phyloP scores from a whole-genome alignment of 2,888 invertebrate genomes.

The Lypha dubia region DNA sequence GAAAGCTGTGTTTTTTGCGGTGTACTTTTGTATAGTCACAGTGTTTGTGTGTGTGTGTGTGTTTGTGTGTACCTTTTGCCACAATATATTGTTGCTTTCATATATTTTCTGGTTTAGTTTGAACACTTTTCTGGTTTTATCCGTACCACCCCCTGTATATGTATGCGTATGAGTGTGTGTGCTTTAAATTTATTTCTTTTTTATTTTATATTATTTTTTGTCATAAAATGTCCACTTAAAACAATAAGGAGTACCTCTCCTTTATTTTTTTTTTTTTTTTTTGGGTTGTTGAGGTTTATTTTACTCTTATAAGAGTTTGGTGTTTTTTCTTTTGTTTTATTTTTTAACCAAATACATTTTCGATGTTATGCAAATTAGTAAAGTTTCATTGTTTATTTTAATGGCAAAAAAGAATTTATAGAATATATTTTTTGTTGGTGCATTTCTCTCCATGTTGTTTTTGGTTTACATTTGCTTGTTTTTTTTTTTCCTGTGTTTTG shows the following conservation, averaged over 20 bases:
- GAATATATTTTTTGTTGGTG: background rate
- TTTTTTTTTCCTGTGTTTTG: slow-evolving; percentile 26
- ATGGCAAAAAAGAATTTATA: slow-evolving; percentile 29
- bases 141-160: slow-evolving; percentile 14
- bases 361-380: slow-evolving; percentile 66
- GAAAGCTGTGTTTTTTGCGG: background rate
- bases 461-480: background rate
- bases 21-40: background rate
- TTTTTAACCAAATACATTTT: slow-evolving; percentile 23
- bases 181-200: background rate
- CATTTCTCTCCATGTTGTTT: background rate
- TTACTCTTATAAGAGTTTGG: background rate
- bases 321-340: background rate
- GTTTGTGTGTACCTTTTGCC: background rate
- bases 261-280: slow-evolving; percentile 17
- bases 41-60: background rate
- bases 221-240: slow-evolving; percentile 15
- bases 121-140: slow-evolving; percentile 28
- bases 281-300: background rate
- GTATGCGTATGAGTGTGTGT: background rate
- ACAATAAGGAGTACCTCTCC: slow-evolving; percentile 10
- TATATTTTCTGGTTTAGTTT: slow-evolving; percentile 51
- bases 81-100: slow-evolving; percentile 20
- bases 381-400: slow-evolving; percentile 55
- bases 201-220: slow-evolving; percentile 1